phyloP scores from a whole-genome alignment of 1,140 invertebrate species.

The Tyrophagus putrescentiae region DNA sequence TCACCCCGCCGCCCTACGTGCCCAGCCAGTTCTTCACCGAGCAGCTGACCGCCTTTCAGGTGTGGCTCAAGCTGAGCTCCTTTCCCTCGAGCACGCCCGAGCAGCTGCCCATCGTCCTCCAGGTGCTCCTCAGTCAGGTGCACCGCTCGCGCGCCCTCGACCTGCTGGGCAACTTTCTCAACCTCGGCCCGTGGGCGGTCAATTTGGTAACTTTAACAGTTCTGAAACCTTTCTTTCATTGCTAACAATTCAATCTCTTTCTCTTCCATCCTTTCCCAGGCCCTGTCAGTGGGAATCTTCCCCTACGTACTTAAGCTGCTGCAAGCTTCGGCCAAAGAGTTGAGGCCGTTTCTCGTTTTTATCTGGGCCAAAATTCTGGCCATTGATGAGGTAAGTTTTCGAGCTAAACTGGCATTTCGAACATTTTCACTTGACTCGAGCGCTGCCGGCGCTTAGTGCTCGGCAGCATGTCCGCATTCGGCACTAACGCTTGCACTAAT shows the following conservation, averaged over 20 bases:
- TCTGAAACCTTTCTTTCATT: neutral
- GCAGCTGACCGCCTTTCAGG: conserved; percentile 94
- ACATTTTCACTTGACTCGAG: too few species aligned
- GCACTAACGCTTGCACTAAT: too few species aligned
- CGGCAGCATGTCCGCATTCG: too few species aligned
- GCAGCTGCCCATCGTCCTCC: conserved; percentile 88
- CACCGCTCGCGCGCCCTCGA: conserved; percentile 87
- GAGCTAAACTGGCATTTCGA: conserved; percentile 1
- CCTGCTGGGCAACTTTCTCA: conserved; percentile 82
- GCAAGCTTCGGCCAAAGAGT: conserved; percentile 78
- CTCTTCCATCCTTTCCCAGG: conserved; percentile 34
- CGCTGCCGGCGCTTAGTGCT: too few species aligned
- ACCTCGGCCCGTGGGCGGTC: conserved; percentile 92
- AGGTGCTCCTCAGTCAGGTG: conserved; percentile 87
- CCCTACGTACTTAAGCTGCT: conserved; percentile 92
- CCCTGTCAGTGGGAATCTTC: conserved; percentile 92
- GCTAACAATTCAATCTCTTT: conserved; percentile 7
- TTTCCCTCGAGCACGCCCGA: conserved; percentile 56
- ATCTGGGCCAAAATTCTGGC: conserved; percentile 99
- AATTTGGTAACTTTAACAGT: conserved; percentile 44
- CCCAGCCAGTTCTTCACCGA: conserved; percentile 92
- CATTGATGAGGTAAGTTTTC: conserved; percentile 69
- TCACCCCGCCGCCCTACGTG: conserved; percentile 31
- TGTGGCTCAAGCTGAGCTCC: conserved; percentile 71
- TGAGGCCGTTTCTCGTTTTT: conserved; percentile 81